These are phyloP conservation scores for Congeria kusceri DNA, from an alignment of 2,888 invertebrate genomes.

Conservation along the genomic window DNA sequence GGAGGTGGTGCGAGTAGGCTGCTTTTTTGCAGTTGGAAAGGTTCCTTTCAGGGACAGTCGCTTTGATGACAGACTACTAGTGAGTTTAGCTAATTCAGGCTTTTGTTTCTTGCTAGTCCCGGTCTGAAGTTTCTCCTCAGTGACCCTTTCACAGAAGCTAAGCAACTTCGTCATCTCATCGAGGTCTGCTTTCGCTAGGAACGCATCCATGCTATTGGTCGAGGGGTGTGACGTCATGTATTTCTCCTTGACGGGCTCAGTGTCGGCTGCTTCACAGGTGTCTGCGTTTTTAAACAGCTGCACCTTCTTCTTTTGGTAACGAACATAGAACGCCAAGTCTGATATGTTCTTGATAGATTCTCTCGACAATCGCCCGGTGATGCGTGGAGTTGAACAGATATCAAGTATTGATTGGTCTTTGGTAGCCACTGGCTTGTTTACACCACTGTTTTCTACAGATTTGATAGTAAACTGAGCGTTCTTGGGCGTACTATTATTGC, in stretches of 20 bases:
- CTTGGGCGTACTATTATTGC: no score
- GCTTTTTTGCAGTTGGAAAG: not conserved
- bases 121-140: not conserved
- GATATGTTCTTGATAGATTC: not conserved
- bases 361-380: not conserved
- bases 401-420: no score
- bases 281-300: no score
- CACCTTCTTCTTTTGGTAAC: not conserved
- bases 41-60: not conserved
- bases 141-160: not conserved
- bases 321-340: conserved; percentile 1
- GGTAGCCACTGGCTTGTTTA: no score
- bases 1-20: not conserved
- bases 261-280: not conserved
- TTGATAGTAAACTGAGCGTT: no score
- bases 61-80: not conserved
- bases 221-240: not conserved
- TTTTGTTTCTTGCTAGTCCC: not conserved
- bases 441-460: no score
- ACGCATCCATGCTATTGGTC: not conserved
- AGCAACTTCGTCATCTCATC: not conserved
- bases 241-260: not conserved
- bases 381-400: not conserved
- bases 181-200: not conserved
- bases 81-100: not conserved